phyloP scores from a whole-genome alignment of 53 echinoderm and acorn worm species.

The Mesocentrotus franciscanus region DNA sequence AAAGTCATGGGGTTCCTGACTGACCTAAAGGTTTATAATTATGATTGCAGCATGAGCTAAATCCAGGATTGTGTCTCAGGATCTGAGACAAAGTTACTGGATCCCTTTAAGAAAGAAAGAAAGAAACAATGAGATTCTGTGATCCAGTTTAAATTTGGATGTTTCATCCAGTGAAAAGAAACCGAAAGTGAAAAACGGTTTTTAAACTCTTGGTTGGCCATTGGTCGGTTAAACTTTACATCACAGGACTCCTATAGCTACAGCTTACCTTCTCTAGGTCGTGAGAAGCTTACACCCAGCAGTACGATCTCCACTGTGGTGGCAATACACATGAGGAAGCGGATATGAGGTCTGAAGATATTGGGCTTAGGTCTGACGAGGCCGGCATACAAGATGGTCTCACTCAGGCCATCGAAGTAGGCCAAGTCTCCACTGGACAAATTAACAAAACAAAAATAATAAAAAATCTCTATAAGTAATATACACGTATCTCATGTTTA shows the following conservation, averaged over 20 bases:
- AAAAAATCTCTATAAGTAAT: background rate
- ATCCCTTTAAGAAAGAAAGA: too few relatives aligned
- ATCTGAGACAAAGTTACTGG: too few relatives aligned
- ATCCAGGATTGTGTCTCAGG: too few relatives aligned
- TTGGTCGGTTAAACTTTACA: too few relatives aligned
- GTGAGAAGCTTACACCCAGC: conserved; percentile 92
- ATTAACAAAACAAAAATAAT: background rate
- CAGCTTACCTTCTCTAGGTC: conserved; percentile 84
- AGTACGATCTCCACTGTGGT: conserved; percentile 96
- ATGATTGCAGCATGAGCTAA: too few relatives aligned
- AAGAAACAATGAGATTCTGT: background rate
- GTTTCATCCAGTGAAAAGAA: too few relatives aligned
- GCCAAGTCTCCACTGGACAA: conserved; percentile 86
- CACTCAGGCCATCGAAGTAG: conserved; percentile 98
- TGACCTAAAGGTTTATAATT: too few relatives aligned
- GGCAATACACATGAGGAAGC: conserved; percentile 87
- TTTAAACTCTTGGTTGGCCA: too few relatives aligned
- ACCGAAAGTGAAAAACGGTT: too few relatives aligned
- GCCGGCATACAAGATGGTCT: conserved; percentile 92
- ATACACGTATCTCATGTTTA: background rate
- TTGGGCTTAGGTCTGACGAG: conserved; percentile 92
- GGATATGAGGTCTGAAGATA: conserved; percentile 91
- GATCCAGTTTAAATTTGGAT: background rate
- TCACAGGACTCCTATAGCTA: too few relatives aligned
- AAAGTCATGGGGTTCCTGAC: too few relatives aligned